These are phyloP conservation scores for Rhizomys pruinosus DNA, from an alignment of 2,113 vertebrate species.

Conservation along the genomic window DNA sequence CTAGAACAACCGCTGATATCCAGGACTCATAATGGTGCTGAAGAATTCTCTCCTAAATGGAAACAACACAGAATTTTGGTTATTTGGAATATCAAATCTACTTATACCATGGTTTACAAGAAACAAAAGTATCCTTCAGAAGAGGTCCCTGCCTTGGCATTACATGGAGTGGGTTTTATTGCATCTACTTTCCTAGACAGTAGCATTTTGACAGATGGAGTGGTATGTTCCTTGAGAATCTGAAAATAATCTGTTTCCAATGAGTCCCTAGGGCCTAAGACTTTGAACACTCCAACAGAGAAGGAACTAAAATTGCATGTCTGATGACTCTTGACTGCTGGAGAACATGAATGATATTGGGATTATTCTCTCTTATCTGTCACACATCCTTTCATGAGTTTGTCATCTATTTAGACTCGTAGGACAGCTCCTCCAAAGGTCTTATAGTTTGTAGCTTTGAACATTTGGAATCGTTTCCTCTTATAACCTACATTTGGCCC, in stretches of 20 bases:
- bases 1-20: neutral
- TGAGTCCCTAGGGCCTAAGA: neutral
- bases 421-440: conserved; percentile 17
- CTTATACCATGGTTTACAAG: neutral
- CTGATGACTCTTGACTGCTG: neutral
- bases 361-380: neutral
- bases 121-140: conserved; percentile 21
- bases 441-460: neutral
- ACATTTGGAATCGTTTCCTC: conserved; percentile 2
- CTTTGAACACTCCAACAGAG: neutral
- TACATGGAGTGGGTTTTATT: neutral
- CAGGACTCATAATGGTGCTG: conserved; percentile 39
- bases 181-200: neutral
- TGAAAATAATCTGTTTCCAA: neutral
- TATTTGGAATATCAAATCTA: neutral
- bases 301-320: neutral
- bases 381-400: neutral
- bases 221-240: neutral
- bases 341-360: neutral
- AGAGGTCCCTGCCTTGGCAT: neutral
- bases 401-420: neutral
- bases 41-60: neutral
- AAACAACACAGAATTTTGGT: conserved; percentile 19
- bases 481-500: neutral
- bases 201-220: neutral